Conservation (phyloP, 2,888 invertebrate genomes). For the Cyclophora punctaria region DNA sequence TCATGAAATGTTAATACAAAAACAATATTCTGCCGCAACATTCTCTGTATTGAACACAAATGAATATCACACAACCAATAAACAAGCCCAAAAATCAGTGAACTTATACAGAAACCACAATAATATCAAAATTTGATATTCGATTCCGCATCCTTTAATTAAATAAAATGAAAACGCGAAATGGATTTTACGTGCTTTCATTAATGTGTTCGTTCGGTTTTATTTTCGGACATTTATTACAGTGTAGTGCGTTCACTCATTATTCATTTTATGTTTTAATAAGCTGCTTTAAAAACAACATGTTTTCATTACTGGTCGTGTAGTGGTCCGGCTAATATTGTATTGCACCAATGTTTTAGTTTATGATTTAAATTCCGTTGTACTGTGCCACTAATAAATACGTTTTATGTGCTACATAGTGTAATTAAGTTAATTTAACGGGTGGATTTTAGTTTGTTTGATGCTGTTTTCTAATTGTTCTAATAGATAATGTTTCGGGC, state of each 20-base stretch:
- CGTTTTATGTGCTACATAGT: conserved; percentile 8
- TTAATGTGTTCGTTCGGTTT: conserved; percentile 66
- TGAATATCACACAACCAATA: too few species aligned
- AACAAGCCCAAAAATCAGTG: background rate
- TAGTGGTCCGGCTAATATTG: conserved; percentile 43
- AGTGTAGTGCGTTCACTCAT: conserved; percentile 58
- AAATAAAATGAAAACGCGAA: conserved; percentile 73
- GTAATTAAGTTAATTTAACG: conserved; percentile 4
- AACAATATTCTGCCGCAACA: too few species aligned
- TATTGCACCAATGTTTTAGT: conserved; percentile 37
- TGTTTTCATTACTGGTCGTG: conserved; percentile 57
- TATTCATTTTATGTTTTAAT: conserved; percentile 67
- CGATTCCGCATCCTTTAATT: conserved; percentile 60
- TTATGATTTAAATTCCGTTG: conserved; percentile 33
- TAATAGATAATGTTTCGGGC: too few species aligned
- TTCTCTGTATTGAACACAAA: too few species aligned
- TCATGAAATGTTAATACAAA: too few species aligned
- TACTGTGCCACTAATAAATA: conserved; percentile 11
- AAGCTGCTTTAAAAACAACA: conserved; percentile 71
- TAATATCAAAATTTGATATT: conserved; percentile 9
- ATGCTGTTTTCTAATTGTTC: too few species aligned
- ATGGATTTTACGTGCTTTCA: conserved; percentile 74
- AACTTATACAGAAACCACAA: conserved; percentile 14
- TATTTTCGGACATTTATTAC: conserved; percentile 70
- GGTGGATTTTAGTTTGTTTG: background rate